Base-by-base conservation (phyloP, 2,113 vertebrate genomes). In the Lipophrys pholis region DNA sequence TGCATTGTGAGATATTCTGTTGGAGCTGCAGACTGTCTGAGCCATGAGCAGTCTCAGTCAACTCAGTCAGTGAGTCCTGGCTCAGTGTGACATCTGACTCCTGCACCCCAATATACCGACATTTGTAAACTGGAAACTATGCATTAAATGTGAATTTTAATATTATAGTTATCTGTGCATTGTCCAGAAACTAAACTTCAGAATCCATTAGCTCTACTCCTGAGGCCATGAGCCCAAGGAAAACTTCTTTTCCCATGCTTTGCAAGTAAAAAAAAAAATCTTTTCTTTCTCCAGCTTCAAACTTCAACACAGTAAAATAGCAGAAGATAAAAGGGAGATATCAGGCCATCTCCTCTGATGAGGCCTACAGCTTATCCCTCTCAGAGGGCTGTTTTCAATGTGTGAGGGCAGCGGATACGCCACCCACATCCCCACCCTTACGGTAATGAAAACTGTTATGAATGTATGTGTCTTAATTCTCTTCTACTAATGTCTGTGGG, bases 401-500 rank as follows among this genome's bases (percentile, higher is more conserved):
- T 90, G 87, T 91, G 90, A 82, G 89, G 85, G 86, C 83, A 43
- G 76, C 80, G 80, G 76, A 79, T 69, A 74, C 85, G 59, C 87
- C 83, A 73, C 90, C 74, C 88, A 76, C 80, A 69, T 69, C 84
- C 78, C 78, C 49, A 40, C 73, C 86, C 88, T 85, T 67, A 42
- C 84, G 69, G 86, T 83, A 89, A 90, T 90, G 90, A 93, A 92
- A 93, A 90, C 90, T 84, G 90, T 91, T 93, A 94, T 94, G 93
- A 94, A 94, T 94, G 92, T 94, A 94, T 94, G 86, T 84, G 89
- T 88, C 86, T 92, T 94, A 90, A 93, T 94, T 92, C 93, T 89
- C 71, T 81, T 49, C 81, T 76, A 76, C 80, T 82, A 84, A 87
- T 86, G 93, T 89, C 81, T 90, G 93, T 94, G 93, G 93, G 92